Evolutionary conservation across 2,888 invertebrate species (phyloP), one percentile per base, ranked within the genome.

Genomic region (Ophion slaviceki): DNA sequence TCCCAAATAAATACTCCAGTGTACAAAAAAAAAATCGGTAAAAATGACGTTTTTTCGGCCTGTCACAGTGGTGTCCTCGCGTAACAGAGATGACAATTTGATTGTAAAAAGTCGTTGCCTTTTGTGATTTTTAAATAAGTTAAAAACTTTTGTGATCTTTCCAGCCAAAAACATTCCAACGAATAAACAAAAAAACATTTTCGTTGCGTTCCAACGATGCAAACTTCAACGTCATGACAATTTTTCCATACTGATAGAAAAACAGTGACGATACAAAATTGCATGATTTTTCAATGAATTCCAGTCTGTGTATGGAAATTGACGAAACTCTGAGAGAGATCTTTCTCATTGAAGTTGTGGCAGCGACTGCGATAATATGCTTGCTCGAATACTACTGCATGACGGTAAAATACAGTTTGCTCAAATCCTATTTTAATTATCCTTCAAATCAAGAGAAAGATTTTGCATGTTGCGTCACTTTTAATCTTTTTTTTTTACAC

Each of bases 351-450:
- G 92, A 93, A 85, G 82, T 92, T 14, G 72, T 92, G 0, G 91
- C 91, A 0, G 90, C 92, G 76, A 92, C 92, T 2, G 40, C 92
- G 71, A 90, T 91, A 24, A 91, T 92, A 79, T 93, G 92, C 59
- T 91, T 91, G n/a, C 80, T 92, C 2, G 92, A 90, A 80, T 92
- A 91, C 82, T 90, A 90, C 79, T 87, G 89, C 32, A 89, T 92
- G 20, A 91, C 88, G 91, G 92, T 92, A 90, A 45, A 40, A 74
- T 1, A 24, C 14, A 17, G 17, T 53, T 53, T 53, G 14, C 5
- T 53, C 53, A 53, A 47, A 47, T 14, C 5, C 17, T 53, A 53
- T 17, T 53, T 53, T 14, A 53, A 14, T 53, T 14, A 53, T 17
- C 53, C 11, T 14, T 32, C 32, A 32, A 32, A 32, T 32, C 32